Evolutionary conservation across 2,113 vertebrate genomes (phyloP).

Genomic region (Onychorhynchus coronatus): DNA sequence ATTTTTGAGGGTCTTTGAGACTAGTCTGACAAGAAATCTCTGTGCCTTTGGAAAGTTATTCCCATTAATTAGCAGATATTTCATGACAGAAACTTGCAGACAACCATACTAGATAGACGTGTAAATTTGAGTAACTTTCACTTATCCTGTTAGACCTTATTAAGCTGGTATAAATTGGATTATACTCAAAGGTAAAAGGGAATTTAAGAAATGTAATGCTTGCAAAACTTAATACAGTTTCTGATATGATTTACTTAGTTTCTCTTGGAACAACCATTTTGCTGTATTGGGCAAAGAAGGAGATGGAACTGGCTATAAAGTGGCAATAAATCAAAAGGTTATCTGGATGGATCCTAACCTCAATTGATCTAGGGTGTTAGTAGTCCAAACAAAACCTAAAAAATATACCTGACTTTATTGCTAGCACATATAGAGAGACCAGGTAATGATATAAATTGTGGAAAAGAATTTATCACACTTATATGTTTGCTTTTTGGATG

Average conservation of each 20-base stretch:
- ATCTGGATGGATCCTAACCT: background rate
- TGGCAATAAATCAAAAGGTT: background rate
- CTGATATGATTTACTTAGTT: slow-evolving; percentile 16
- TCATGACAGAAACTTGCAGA: background rate
- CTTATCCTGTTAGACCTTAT: background rate
- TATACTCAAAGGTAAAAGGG: slow-evolving; percentile 6
- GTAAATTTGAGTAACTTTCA: background rate
- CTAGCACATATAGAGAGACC: background rate
- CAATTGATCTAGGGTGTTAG: background rate
- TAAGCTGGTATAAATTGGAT: slow-evolving; percentile 11
- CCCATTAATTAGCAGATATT: background rate
- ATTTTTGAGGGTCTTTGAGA: background rate
- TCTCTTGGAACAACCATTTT: background rate
- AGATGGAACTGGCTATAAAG: slow-evolving; percentile 4
- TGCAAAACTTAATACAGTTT: background rate
- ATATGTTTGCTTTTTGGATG: background rate
- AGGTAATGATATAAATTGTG: background rate
- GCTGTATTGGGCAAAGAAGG: background rate
- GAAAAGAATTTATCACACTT: background rate
- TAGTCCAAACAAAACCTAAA: background rate
- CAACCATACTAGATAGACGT: background rate
- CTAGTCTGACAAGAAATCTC: background rate
- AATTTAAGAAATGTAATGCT: background rate
- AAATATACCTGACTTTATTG: background rate
- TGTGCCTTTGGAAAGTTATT: background rate